Conservation (phyloP, 2,113 vertebrate species). For the Mesitornis unicolor region DNA sequence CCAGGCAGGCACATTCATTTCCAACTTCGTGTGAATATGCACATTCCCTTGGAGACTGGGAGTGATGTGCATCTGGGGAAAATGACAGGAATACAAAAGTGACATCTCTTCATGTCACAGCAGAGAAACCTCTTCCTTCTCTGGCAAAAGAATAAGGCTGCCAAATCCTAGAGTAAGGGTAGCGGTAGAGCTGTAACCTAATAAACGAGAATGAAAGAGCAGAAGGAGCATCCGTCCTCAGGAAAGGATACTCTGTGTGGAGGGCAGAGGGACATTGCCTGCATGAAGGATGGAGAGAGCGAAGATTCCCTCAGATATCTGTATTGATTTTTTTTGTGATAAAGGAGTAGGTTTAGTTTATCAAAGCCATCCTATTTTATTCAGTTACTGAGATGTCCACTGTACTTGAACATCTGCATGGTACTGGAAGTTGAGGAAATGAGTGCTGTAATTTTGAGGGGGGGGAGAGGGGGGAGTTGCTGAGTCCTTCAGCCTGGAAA, state of each 20-base stretch:
- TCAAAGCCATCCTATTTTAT: not conserved
- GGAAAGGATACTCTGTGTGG: not conserved
- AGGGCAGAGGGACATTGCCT: not conserved
- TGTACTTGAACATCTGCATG: not conserved
- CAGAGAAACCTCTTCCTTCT: constrained; percentile 24
- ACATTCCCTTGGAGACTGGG: constrained; percentile 12
- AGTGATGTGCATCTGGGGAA: constrained; percentile 30
- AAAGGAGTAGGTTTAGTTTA: not conserved
- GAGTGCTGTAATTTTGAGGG: not conserved
- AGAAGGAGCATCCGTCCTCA: not conserved
- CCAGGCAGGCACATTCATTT: not conserved
- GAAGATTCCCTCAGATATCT: not conserved
- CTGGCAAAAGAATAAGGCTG: not conserved
- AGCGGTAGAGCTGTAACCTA: not conserved
- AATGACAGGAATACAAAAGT: not conserved
- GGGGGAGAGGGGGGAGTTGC: fast-evolving
- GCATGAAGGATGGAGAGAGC: not conserved
- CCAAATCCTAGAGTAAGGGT: not conserved
- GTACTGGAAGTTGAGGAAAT: not conserved
- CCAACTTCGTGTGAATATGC: constrained; percentile 20
- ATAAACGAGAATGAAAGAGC: not conserved
- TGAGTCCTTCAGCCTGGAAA: not conserved
- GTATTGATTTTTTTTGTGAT: not conserved
- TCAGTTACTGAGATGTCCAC: not conserved
- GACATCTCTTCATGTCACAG: constrained; percentile 5